Evolutionary conservation across 2,888 invertebrate genomes (phyloP).

Genomic region (Unio delphinus): DNA sequence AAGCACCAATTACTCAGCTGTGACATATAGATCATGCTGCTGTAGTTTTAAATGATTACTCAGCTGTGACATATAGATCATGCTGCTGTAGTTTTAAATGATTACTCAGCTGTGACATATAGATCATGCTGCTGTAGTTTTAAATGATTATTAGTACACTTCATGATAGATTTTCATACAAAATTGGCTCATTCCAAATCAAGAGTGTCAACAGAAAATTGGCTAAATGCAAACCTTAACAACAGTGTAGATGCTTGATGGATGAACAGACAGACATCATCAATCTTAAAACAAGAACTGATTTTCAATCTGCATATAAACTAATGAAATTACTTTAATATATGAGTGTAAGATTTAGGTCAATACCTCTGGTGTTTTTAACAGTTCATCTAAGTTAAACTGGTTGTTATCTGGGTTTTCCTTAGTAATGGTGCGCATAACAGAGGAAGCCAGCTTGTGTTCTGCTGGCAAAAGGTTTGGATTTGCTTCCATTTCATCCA

Average conservation of each 20-base stretch:
- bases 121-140: too few relatives aligned
- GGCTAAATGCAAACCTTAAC: too few relatives aligned
- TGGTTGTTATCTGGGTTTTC: constrained; percentile 78
- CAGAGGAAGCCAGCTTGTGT: constrained; percentile 88
- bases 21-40: too few relatives aligned
- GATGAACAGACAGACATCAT: not conserved
- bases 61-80: too few relatives aligned
- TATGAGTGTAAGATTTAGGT: not conserved
- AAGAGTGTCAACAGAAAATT: too few relatives aligned
- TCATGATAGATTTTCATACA: too few relatives aligned
- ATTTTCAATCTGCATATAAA: not conserved
- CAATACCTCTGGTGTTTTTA: constrained; percentile 78
- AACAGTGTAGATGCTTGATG: not conserved
- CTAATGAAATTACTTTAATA: not conserved
- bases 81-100: too few relatives aligned
- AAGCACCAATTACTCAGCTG: too few relatives aligned
- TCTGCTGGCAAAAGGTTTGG: constrained; percentile 86
- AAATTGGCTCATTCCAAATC: too few relatives aligned
- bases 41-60: too few relatives aligned
- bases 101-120: too few relatives aligned
- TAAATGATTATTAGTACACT: too few relatives aligned
- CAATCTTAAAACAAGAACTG: not conserved
- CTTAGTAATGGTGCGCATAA: constrained; percentile 82
- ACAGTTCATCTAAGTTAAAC: constrained; percentile 81
- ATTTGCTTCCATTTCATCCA: constrained; percentile 89